These are phyloP conservation scores for Clamator glandarius DNA, from an alignment of 2,797 vertebrate species.

Conservation along the genomic window DNA sequence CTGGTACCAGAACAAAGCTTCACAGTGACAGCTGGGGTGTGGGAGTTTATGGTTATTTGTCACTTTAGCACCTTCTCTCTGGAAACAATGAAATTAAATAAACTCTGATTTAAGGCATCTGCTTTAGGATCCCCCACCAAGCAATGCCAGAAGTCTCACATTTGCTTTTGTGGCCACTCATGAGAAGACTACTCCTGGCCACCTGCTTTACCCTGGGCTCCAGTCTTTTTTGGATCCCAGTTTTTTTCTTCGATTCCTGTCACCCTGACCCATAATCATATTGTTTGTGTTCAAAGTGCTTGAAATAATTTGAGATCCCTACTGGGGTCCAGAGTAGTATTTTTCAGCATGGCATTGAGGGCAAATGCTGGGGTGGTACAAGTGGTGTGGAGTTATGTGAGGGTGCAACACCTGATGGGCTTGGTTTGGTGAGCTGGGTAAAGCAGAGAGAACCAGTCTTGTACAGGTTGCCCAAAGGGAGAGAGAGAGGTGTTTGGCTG, in stretches of 20 bases:
- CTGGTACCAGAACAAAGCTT: neutral
- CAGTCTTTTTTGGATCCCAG: neutral
- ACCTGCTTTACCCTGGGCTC: fast-evolving
- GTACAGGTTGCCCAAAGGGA: neutral
- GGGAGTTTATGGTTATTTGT: fast-evolving
- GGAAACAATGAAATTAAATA: neutral
- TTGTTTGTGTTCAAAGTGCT: neutral
- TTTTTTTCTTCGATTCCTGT: neutral
- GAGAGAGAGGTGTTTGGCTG: neutral
- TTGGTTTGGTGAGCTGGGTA: neutral
- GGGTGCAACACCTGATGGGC: neutral
- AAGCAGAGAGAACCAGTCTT: neutral
- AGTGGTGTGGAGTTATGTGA: neutral
- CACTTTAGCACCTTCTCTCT: neutral
- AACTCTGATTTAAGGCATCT: neutral
- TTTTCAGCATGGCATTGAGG: neutral
- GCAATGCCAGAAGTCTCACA: neutral
- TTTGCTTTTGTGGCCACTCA: neutral
- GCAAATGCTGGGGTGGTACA: neutral
- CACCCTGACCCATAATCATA: neutral
- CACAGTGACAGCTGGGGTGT: neutral
- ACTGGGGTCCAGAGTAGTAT: neutral
- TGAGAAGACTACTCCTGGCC: neutral
- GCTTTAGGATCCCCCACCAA: neutral
- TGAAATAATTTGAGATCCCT: neutral